Evolutionary conservation across 2,797 vertebrate species (phyloP).

Genomic region (Eulemur mongoz): DNA sequence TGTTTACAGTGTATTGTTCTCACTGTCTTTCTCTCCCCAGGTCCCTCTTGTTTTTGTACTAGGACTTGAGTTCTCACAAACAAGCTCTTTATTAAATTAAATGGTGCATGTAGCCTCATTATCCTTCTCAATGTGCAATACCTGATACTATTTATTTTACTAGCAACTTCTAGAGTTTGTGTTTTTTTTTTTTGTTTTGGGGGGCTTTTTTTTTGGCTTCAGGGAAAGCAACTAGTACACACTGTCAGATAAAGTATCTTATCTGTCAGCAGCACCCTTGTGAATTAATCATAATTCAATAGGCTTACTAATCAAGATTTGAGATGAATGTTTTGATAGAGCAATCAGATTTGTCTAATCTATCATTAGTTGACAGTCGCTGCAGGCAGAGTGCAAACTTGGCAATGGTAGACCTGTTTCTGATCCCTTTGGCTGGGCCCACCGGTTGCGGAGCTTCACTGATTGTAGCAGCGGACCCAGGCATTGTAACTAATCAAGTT

Average conservation of each 20-base stretch:
- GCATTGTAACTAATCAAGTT: constrained; percentile 28
- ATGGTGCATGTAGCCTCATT: constrained; percentile 83
- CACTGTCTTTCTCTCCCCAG: background rate
- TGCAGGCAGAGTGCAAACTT: constrained; percentile 88
- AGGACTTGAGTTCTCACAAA: constrained; percentile 80
- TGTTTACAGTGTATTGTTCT: background rate
- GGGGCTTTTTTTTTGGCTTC: constrained; percentile 79
- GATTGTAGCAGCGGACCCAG: constrained; percentile 37
- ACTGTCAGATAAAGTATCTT: constrained; percentile 90
- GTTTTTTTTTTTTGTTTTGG: background rate
- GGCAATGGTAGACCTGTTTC: constrained; percentile 85
- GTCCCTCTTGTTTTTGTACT: constrained; percentile 64
- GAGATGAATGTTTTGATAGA: constrained; percentile 96
- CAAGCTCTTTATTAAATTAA: constrained; percentile 87
- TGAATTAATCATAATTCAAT: constrained; percentile 96
- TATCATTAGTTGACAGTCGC: constrained; percentile 91
- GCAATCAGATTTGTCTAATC: constrained; percentile 93
- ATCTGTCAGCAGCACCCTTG: constrained; percentile 91
- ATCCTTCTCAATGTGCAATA: constrained; percentile 79
- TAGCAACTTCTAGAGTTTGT: constrained; percentile 82
- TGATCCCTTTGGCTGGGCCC: constrained; percentile 75
- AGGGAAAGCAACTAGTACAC: constrained; percentile 86
- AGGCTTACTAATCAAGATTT: constrained; percentile 95
- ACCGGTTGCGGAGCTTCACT: constrained; percentile 56
- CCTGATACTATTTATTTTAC: constrained; percentile 90